Conservation (phyloP, 1,140 invertebrate genomes). For the Bombus pyrosoma region DNA sequence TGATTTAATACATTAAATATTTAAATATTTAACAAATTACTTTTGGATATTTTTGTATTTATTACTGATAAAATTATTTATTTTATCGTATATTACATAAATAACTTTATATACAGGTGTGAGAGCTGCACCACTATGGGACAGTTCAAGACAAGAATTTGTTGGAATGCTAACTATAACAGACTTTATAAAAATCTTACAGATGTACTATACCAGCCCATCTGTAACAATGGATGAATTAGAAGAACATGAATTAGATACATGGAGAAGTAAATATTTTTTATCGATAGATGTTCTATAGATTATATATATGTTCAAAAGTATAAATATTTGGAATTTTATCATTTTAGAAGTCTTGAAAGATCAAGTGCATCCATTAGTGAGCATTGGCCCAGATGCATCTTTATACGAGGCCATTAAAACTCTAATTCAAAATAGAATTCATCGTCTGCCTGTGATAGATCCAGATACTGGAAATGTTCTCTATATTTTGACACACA, state of each 20-base stretch:
- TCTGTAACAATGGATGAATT: slow-evolving; percentile 96
- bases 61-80: not conserved
- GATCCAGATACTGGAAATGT: slow-evolving; percentile 98
- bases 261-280: slow-evolving; percentile 91
- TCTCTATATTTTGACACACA: slow-evolving; percentile 99
- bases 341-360: slow-evolving; percentile 88
- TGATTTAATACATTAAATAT: no score
- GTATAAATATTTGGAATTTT: not conserved
- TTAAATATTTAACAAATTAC: no score
- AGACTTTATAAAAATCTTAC: slow-evolving; percentile 99
- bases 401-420: slow-evolving; percentile 96
- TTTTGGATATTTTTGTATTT: no score
- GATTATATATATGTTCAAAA: slow-evolving; percentile 47
- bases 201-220: slow-evolving; percentile 98
- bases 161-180: slow-evolving; percentile 99
- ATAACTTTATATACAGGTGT: slow-evolving; percentile 86
- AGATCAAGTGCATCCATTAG: slow-evolving; percentile 90
- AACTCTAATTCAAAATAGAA: slow-evolving; percentile 95
- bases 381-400: slow-evolving; percentile 94
- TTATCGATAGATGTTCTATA: not conserved
- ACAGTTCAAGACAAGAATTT: slow-evolving; percentile 94
- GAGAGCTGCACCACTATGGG: slow-evolving; percentile 98
- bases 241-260: slow-evolving; percentile 98
- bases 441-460: slow-evolving; percentile 98
- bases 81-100: not conserved